Percentiles rank a stretch among this genome's conserved stretches.
These are phyloP conservation scores for Drosophila orosa DNA, from an alignment of 1,140 invertebrate genomes.

Conservation along the genomic window DNA sequence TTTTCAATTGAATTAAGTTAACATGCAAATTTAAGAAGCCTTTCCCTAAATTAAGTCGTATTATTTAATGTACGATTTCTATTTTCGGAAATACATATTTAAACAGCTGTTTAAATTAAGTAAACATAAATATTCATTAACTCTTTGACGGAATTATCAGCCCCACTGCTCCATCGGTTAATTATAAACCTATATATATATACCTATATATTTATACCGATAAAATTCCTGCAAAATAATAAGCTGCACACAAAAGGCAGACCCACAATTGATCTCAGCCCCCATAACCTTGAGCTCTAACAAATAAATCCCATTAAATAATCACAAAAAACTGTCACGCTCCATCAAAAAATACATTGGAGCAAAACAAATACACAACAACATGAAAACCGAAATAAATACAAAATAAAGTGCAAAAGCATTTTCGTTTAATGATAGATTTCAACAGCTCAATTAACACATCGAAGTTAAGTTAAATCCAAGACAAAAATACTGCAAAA, in stretches of 20 bases:
- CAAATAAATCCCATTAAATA: slow-evolving; percentile 23
- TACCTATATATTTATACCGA: too few relatives aligned
- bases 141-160: neutral
- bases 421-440: slow-evolving; percentile 31
- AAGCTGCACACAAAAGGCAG: neutral
- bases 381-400: slow-evolving; percentile 14
- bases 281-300: slow-evolving; percentile 46
- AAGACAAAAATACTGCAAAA: neutral
- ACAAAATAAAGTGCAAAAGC: slow-evolving; percentile 6
- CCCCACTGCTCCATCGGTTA: neutral
- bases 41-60: too few relatives aligned
- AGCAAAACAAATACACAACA: slow-evolving; percentile 16
- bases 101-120: neutral
- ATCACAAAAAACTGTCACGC: slow-evolving; percentile 49
- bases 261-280: neutral
- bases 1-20: too few relatives aligned
- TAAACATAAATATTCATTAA: neutral
- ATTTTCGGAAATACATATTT: neutral
- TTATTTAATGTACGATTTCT: neutral
- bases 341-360: slow-evolving; percentile 35
- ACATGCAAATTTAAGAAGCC: too few relatives aligned
- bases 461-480: slow-evolving; percentile 8
- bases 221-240: neutral
- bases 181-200: neutral
- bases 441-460: slow-evolving; percentile 48